Evolutionary conservation across 2,888 invertebrate genomes (phyloP).

Genomic region (Chaetogeoica ovagalla): DNA sequence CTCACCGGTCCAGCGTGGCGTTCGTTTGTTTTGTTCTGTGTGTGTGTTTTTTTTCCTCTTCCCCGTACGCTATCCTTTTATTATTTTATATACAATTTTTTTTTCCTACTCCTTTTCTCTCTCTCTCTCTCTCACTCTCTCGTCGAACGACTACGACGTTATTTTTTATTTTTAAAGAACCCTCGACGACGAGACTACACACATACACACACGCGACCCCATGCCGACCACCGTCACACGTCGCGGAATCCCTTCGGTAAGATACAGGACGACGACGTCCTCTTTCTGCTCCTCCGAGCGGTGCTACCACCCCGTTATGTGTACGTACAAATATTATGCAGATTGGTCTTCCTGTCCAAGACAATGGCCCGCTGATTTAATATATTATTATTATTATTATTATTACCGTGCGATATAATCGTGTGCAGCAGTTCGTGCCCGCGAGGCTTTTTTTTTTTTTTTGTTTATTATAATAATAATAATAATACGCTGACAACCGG

Average conservation of each 20-base stretch:
- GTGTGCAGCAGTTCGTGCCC: too few species aligned
- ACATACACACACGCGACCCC: slow-evolving; percentile 9
- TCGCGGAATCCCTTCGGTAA: slow-evolving; percentile 39
- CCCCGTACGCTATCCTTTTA: slow-evolving; percentile 14
- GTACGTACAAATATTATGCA: slow-evolving; percentile 38
- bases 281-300: slow-evolving; percentile 14
- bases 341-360: slow-evolving; percentile 49
- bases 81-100: slow-evolving; percentile 9
- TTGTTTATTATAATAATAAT: too few species aligned
- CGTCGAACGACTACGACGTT: not conserved
- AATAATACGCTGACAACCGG: too few species aligned
- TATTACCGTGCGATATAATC: too few species aligned
- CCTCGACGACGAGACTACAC: slow-evolving; percentile 23
- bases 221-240: slow-evolving; percentile 4
- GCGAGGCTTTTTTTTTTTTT: slow-evolving; percentile 26
- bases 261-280: slow-evolving; percentile 16
- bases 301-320: not conserved
- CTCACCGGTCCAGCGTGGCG: slow-evolving; percentile 47
- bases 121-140: not conserved
- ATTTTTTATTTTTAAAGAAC: slow-evolving; percentile 41
- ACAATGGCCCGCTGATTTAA: slow-evolving; percentile 43
- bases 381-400: too few species aligned
- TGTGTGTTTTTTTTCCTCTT: slow-evolving; percentile 18
- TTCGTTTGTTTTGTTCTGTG: slow-evolving; percentile 46
- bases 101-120: not conserved